These are phyloP conservation scores for Dysidea cf. avara DNA, from an alignment of 37 sponge, comb jelly and placozoan species.

Conservation along the genomic window DNA sequence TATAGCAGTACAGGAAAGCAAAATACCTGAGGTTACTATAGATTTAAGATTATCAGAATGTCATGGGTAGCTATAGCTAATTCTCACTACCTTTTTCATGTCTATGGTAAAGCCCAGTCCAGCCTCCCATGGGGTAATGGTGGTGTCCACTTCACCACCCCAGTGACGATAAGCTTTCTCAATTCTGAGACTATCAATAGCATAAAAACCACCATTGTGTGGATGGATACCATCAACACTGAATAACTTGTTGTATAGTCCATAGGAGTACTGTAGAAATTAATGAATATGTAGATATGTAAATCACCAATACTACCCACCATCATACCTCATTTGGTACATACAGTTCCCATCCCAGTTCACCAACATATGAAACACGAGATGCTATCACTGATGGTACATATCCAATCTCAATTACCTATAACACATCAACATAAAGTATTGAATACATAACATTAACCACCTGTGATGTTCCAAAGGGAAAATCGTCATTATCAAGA, in stretches of 20 bases:
- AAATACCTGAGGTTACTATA: not conserved
- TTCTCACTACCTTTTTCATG: slow-evolving; percentile 40
- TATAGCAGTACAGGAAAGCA: not conserved
- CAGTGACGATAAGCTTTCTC: slow-evolving; percentile 75
- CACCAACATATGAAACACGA: slow-evolving; percentile 70
- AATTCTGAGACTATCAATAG: slow-evolving; percentile 70
- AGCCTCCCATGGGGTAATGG: slow-evolving; percentile 75
- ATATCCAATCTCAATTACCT: slow-evolving; percentile 49
- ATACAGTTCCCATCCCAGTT: slow-evolving; percentile 88
- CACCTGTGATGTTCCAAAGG: slow-evolving; percentile 45
- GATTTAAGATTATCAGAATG: no score
- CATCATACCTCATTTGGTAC: slow-evolving; percentile 65
- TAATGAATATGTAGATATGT: not conserved
- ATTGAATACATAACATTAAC: not conserved
- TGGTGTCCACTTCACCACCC: slow-evolving; percentile 75
- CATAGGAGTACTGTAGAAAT: slow-evolving; percentile 33
- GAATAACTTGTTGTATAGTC: slow-evolving; percentile 57
- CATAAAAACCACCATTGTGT: slow-evolving; percentile 61
- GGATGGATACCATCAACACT: slow-evolving; percentile 48
- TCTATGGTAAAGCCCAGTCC: slow-evolving; percentile 56
- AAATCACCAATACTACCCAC: not conserved
- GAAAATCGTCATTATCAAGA: slow-evolving; percentile 41
- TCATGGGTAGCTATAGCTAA: not conserved
- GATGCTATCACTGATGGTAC: slow-evolving; percentile 43
- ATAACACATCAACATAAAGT: not conserved